Base-by-base conservation (phyloP, 2,888 invertebrate species). In the Drosophila histrio region DNA sequence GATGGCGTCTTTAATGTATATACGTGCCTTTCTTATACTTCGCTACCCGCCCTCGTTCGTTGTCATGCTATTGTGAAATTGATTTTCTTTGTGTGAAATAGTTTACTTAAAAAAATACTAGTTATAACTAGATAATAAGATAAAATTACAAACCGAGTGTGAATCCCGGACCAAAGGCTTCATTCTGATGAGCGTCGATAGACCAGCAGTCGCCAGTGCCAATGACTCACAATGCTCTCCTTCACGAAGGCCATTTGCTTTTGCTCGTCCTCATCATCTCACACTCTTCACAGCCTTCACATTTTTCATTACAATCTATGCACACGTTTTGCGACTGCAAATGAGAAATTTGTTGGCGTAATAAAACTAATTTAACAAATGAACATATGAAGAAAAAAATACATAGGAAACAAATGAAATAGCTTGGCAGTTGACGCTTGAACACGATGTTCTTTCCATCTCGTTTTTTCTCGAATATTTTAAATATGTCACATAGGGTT, bases 301-400 rank as follows among this genome's bases (percentile, higher is more conserved):
- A 83, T 80, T 74, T 79, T 77, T 89, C 76, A 56, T 83, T 84
- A 79, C 66, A 84, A 77, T 82, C 76, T 84, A 84, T 67, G 86
- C 62, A 62, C 68, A 78, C 70, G 80, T 78, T 77, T 77, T 82
- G 82, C 83, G 76, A 92, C 92, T 92, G 91, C 75, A 92, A 92
- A 91, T 92, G 92, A 91, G 91, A 92, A 91, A 91, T 90, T 59
- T 60, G 86, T 84, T 81, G 87, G 88, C 91, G 89, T 91, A 90
- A 89, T 91, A 90, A 89, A 89, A 87, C 86, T 84, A 88, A 79
- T 87, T 77, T 79, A 68, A 78, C 76, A 80, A 66, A 50, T 21
- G 57, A 65, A 47, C 67, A 69, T 65, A 61, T 41, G 41, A 63
- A 65, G 60, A 32, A 71, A 72, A 52, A 60, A n/a, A n/a, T n/a